Evolutionary conservation across 2,113 vertebrate species (phyloP).

Genomic region (Pollachius pollachius): DNA sequence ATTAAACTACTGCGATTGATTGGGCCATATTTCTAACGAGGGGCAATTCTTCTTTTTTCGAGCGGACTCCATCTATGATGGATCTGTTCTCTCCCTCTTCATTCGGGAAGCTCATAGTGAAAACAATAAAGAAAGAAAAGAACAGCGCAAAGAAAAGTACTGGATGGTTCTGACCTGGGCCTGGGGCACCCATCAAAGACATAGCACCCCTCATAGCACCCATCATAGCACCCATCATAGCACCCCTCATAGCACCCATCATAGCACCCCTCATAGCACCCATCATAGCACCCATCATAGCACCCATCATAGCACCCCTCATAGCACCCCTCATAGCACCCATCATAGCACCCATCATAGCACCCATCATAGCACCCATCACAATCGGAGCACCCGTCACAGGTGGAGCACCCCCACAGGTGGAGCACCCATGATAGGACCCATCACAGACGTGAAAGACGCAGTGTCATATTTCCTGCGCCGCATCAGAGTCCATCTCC

Average conservation of each 20-base stretch:
- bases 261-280: too few relatives aligned
- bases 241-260: too few relatives aligned
- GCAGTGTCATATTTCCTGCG: constrained; percentile 73
- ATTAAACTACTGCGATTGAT: constrained; percentile 49
- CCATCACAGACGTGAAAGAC: constrained; percentile 69
- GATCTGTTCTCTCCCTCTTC: constrained; percentile 14
- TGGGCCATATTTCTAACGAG: constrained; percentile 40
- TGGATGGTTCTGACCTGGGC: constrained; percentile 56
- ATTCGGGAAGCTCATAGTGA: constrained; percentile 30
- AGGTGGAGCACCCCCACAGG: too few relatives aligned
- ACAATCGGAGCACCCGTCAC: too few relatives aligned
- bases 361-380: too few relatives aligned
- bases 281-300: too few relatives aligned
- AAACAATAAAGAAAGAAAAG: background rate
- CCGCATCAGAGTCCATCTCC: constrained; percentile 78
- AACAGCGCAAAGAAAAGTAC: constrained; percentile 28
- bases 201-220: too few relatives aligned
- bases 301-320: too few relatives aligned
- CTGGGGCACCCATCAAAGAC: constrained; percentile 73
- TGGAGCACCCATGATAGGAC: constrained; percentile 12
- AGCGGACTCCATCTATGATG: background rate
- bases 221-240: too few relatives aligned
- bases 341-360: too few relatives aligned
- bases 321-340: too few relatives aligned
- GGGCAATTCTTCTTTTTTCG: constrained; percentile 20